Evolutionary conservation across 1,140 invertebrate genomes (phyloP).

Genomic region (Leptopilina clavipes): DNA sequence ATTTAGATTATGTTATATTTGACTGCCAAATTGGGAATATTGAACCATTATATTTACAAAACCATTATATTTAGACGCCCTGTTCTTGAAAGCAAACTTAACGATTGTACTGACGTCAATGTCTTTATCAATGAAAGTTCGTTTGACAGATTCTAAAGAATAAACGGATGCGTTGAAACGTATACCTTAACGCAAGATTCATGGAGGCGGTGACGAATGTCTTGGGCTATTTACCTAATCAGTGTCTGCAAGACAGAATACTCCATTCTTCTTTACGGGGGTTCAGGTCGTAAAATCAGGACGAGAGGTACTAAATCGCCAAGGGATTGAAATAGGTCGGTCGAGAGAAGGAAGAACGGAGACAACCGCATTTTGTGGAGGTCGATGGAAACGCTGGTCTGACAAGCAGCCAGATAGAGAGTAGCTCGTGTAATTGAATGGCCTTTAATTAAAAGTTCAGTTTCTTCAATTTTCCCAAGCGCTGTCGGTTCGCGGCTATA

Average conservation of each 20-base stretch:
- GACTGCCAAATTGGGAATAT: too few relatives aligned
- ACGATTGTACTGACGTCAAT: background rate
- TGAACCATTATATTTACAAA: too few relatives aligned
- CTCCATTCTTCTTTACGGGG: slow-evolving; percentile 41
- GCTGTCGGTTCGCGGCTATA: background rate
- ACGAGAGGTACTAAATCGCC: slow-evolving; percentile 52
- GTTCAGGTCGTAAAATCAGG: slow-evolving; percentile 54
- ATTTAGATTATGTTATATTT: too few relatives aligned
- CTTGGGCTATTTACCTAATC: slow-evolving; percentile 57
- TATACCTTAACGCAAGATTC: slow-evolving; percentile 11
- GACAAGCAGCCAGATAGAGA: slow-evolving; percentile 40
- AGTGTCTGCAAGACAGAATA: slow-evolving; percentile 48
- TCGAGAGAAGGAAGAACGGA: slow-evolving; percentile 22
- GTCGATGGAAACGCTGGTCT: slow-evolving; percentile 43
- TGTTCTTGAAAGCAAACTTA: background rate
- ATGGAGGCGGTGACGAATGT: slow-evolving; percentile 47
- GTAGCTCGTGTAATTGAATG: slow-evolving; percentile 58
- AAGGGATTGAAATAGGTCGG: slow-evolving; percentile 51
- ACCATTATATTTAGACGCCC: background rate
- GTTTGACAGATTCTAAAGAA: background rate
- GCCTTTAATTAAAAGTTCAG: slow-evolving; percentile 62
- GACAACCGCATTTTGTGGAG: slow-evolving; percentile 50
- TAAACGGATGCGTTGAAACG: slow-evolving; percentile 6
- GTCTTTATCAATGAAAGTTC: slow-evolving; percentile 22
- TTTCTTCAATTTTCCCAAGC: slow-evolving; percentile 46